These are phyloP conservation scores for Drosophila prosaltans DNA, from an alignment of 1,140 invertebrate species.

Conservation along the genomic window DNA sequence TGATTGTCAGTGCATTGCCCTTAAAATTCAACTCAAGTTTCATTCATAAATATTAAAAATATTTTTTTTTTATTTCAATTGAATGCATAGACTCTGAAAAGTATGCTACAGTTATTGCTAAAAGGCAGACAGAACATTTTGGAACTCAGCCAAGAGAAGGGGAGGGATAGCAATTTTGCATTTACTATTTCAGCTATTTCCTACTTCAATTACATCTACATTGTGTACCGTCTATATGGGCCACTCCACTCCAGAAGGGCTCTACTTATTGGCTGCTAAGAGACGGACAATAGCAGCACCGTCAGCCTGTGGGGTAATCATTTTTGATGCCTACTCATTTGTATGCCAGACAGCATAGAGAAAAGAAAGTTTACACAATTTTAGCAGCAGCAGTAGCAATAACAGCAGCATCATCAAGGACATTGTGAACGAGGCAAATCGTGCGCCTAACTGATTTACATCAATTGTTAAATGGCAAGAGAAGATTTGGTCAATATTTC, in stretches of 20 bases:
- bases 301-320: slow-evolving; percentile 9
- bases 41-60: slow-evolving; percentile 43
- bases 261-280: slow-evolving; percentile 52
- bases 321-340: slow-evolving; percentile 45
- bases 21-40: no score
- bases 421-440: slow-evolving; percentile 24
- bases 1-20: no score
- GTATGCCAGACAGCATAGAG: slow-evolving; percentile 39
- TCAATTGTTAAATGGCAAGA: slow-evolving; percentile 22
- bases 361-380: slow-evolving; percentile 31
- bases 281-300: slow-evolving; percentile 36
- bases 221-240: slow-evolving; percentile 24
- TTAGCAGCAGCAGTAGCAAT: not conserved
- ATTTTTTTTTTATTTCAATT: slow-evolving; percentile 31
- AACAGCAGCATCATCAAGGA: not conserved
- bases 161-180: slow-evolving; percentile 16
- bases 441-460: slow-evolving; percentile 41
- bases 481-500: slow-evolving; percentile 8
- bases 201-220: slow-evolving; percentile 43
- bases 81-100: slow-evolving; percentile 5
- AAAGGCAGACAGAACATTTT: slow-evolving; percentile 25
- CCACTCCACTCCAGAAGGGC: slow-evolving; percentile 9
- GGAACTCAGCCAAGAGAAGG: slow-evolving; percentile 32
- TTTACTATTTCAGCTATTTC: slow-evolving; percentile 37
- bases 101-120: slow-evolving; percentile 14